Evolutionary conservation across 2,888 invertebrate genomes (phyloP), one percentile per base, ranked within the genome.

Genomic region (Proisotoma minuta): DNA sequence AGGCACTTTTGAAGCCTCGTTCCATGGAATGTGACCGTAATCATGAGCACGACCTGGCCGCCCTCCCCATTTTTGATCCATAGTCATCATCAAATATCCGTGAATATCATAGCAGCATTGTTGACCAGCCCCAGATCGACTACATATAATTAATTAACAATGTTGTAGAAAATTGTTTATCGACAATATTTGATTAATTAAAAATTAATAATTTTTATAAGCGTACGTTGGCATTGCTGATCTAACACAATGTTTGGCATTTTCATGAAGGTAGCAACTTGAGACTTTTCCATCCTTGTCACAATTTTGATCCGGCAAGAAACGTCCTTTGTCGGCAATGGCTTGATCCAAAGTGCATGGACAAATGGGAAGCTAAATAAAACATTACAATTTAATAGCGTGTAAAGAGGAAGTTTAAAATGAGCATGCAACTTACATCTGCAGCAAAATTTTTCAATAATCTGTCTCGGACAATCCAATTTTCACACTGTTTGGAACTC

Each of bases 61-160:
- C 0, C 95, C 95, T 2, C 95, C 96, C 88, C 93, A 93, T 82
- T 90, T 90, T 75, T 95, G 92, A 78, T 98, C 98, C 73, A 92
- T 92, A 0, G 96, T 91, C 78, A 96, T 81, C 89, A 96, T 91
- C 23, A 99, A 82, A 78, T 86, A 91, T 1, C 88, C 87, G 73
- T 91, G 88, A 76, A 89, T 89, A 77, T 96, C 95, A 77, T 98
- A 99, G 77, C 98, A 99, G 75, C 98, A 99, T 76, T 97, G 95
- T 76, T 97, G 97, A 58, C 96, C 97, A 1, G 91, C 87, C 27
- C 94, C 94, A 78, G 92, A 90, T 62, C 87, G 78, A 65, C 92
- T 92, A 74, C 51, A 18, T 8, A 10, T 5, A 15, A 43, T 18
- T 18, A 43, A n/a, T n/a, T 18, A 43, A 34, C 34, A 56, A 24